Base-by-base conservation (phyloP, 2,888 invertebrate genomes). In the Atethmia centrago region DNA sequence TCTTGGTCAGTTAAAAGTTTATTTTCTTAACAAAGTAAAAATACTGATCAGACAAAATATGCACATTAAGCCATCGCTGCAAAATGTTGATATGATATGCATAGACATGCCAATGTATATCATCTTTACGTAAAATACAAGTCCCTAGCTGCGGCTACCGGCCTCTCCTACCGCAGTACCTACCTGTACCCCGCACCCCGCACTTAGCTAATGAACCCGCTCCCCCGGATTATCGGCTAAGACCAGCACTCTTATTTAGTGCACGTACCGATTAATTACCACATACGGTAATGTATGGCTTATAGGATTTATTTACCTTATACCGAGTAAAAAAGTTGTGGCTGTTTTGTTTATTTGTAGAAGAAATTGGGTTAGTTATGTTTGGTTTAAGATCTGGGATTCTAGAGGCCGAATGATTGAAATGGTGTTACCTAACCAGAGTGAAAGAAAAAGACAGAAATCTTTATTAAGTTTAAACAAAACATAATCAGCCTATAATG, bases 181-280 rank as follows among this genome's bases (percentile, higher is more conserved):
- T 45, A 58, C 58, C 59, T n/a, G 67, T 53, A 5, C 63, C 61
- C 71, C 71, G 28, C 58, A 8, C 58, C 69, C 51, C 65, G 14
- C 82, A 84, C 77, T 86, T 84, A 86, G 87, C 83, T 84, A 85
- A 85, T 85, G 85, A 85, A 84, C 77, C 85, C 84, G 42, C 75
- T 25, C 58, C 75, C 47, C 69, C 51, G 70, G 73, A 81, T 74
- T 80, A 80, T 68, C 72, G 36, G 47, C 53, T 63, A 64, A 74
- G 65, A 31, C 76, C 47, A 51, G 55, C 31, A 58, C 74, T 77
- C 71, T 80, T 77, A 82, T 85, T 82, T 84, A 84, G 61, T 72
- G 49, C 74, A 71, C 65, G 76, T 61, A 66, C 64, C n/a, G 51
- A 70, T 76, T 75, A 61, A 80, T 72, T 80, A 72, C 80, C 73